These are phyloP conservation scores for Pristionchus entomophagus DNA, from an alignment of 2,888 invertebrate genomes.

Conservation along the genomic window DNA sequence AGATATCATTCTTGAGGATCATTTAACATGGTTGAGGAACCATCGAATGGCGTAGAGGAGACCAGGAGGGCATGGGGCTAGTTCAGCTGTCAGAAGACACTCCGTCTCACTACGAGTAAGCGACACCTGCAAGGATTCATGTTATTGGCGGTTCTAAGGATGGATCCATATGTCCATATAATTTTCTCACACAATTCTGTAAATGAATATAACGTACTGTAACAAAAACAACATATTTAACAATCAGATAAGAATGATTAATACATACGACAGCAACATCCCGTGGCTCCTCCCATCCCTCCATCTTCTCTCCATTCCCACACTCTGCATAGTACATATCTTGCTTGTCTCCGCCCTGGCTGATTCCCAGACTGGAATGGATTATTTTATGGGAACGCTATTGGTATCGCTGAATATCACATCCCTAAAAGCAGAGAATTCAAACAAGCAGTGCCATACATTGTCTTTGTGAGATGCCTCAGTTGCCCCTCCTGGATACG, in stretches of 20 bases:
- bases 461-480: neutral
- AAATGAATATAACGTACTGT: neutral
- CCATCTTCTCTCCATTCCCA: neutral
- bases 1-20: neutral
- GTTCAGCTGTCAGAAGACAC: neutral
- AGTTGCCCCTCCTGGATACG: neutral
- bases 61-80: slow-evolving; percentile 10
- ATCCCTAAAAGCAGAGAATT: neutral
- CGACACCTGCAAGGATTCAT: neutral
- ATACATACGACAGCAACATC: neutral
- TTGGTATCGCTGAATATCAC: neutral
- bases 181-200: neutral
- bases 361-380: slow-evolving; percentile 28
- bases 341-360: slow-evolving; percentile 31
- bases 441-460: neutral
- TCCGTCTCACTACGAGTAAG: neutral
- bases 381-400: neutral
- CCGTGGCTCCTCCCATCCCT: neutral
- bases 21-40: slow-evolving; percentile 27
- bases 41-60: slow-evolving; percentile 20
- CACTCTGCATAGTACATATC: slow-evolving; percentile 19
- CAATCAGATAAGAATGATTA: neutral
- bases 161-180: neutral
- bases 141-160: neutral
- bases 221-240: neutral